Base-by-base conservation (phyloP, 2,797 vertebrate species). In the Sebastes cheni region DNA sequence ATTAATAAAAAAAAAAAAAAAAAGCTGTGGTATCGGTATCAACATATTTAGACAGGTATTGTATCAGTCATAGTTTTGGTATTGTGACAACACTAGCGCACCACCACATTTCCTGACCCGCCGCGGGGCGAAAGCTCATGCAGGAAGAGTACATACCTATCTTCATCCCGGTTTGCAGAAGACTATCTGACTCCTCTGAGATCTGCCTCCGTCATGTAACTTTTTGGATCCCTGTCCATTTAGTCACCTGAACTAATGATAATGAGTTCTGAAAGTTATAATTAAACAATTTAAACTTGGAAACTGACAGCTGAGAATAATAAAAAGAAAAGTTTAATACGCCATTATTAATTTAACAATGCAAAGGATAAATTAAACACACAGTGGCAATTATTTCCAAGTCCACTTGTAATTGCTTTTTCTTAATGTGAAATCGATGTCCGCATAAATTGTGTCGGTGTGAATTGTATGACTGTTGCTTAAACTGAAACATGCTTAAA, bases 51-150 rank as follows among this genome's bases (percentile, higher is more conserved):
- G 42, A 46, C 14, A 46, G 6, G 14, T 46, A 18, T 46, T 16
- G 42, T 18, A 46, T 46, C 0, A 46, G 42, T 46, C 0, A 18
- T 46, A 46, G 0, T 18, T 46, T 18, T 46, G 42, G 6, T 46
- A 46, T 46, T 46, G 14, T 46, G 14, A 46, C 42, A 46, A 7
- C 14, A 16, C 14, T 46, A 18, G 42, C 14, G 42, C 42, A 46
- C 14, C 14, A 3, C 42, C 14, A 18, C 14, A 3, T 46, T 46
- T 0, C 14, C 14, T 46, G 42, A 46, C 42, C 42, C 14, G 14
- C 42, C 14, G 14, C 42, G 6, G 42, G 0, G 14, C 42, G 42
- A 46, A 46, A 1, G 42, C 42, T 46, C 42, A 0, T 18, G 42
- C 42, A 46, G 42, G 42, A 18, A 0, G 8, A 50, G 0, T 20